phyloP scores from a whole-genome alignment of 2,888 invertebrate species.

The Polietes domitor region DNA sequence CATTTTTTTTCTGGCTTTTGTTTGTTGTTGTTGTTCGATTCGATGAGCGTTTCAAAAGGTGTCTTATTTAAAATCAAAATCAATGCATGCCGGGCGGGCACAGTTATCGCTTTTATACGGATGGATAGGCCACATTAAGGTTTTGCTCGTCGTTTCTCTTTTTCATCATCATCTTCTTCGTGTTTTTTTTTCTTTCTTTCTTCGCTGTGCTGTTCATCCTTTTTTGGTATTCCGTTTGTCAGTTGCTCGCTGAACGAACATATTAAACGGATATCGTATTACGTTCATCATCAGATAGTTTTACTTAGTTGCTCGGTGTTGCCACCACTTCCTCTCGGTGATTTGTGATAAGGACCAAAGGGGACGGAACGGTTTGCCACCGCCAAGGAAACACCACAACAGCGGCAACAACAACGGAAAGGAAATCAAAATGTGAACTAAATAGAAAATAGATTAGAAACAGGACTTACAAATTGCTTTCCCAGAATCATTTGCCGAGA shows the following conservation, averaged over 20 bases:
- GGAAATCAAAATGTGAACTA: not conserved
- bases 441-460: too few species aligned
- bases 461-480: too few species aligned
- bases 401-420: too few species aligned
- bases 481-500: too few species aligned
- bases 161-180: not conserved
- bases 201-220: too few species aligned
- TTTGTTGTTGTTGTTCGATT: constrained; percentile 17
- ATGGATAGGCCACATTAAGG: constrained; percentile 31
- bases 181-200: too few species aligned
- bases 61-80: constrained; percentile 43
- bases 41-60: constrained; percentile 13
- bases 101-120: constrained; percentile 9
- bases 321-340: constrained; percentile 59
- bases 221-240: not conserved
- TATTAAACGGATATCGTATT: constrained; percentile 66
- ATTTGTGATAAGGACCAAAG: constrained; percentile 36
- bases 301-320: constrained; percentile 49
- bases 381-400: too few species aligned
- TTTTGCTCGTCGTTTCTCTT: constrained; percentile 13
- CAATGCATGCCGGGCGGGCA: not conserved
- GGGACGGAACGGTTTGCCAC: too few species aligned
- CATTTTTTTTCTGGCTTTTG: too few species aligned
- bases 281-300: constrained; percentile 61
- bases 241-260: constrained; percentile 19